Evolutionary conservation across 2,888 invertebrate genomes (phyloP).

Genomic region (Pachydiplax longipennis): DNA sequence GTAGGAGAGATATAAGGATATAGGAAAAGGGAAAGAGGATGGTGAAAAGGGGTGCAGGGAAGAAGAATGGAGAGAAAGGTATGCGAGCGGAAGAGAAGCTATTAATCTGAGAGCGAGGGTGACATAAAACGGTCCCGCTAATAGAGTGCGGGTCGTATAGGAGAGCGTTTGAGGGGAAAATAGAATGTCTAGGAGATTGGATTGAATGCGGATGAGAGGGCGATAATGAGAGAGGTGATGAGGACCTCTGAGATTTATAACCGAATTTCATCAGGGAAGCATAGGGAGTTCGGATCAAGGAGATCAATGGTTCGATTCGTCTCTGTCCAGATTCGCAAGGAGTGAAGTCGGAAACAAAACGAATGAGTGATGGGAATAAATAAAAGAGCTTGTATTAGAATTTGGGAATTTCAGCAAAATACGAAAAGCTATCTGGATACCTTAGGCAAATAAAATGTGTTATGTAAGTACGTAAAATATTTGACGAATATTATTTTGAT

Average conservation of each 20-base stretch:
- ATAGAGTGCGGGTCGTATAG: conserved; percentile 10
- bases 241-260: conserved; percentile 18
- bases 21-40: background rate
- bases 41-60: background rate
- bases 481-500: too few relatives aligned
- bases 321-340: background rate
- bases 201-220: background rate
- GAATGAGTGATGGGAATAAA: background rate
- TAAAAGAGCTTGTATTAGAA: background rate
- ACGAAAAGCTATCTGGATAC: background rate
- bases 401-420: too few relatives aligned
- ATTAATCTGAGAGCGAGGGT: conserved; percentile 28
- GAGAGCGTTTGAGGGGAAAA: conserved; percentile 33
- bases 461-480: too few relatives aligned
- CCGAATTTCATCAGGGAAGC: background rate
- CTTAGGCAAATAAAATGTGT: too few relatives aligned
- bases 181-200: conserved; percentile 38
- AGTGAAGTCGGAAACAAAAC: background rate
- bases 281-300: background rate
- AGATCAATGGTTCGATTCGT: background rate
- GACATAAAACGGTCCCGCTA: conserved; percentile 36
- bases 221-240: conserved; percentile 12
- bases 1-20: too few relatives aligned
- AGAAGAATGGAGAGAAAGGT: background rate
- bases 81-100: conserved; percentile 31